These are phyloP conservation scores for Coleophora flavipennella DNA, from an alignment of 2,888 invertebrate genomes.

Conservation along the genomic window DNA sequence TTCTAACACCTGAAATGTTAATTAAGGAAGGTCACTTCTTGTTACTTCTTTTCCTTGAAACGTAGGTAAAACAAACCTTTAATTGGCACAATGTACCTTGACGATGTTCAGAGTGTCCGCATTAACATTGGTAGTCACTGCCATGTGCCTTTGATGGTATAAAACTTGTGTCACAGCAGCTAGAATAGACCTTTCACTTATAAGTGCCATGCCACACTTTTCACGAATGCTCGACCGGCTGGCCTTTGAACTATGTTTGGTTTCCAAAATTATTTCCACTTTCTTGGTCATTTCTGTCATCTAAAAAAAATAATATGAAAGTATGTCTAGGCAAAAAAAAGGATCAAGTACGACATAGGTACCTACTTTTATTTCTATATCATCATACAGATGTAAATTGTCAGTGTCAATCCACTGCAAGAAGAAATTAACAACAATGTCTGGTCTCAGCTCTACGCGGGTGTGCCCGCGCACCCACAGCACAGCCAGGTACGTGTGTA, in stretches of 20 bases:
- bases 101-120: conserved; percentile 34
- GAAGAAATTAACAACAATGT: conserved; percentile 40
- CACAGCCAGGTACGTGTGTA: conserved; percentile 35
- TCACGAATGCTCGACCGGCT: conserved; percentile 6
- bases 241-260: conserved; percentile 2
- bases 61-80: too few species aligned
- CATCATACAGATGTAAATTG: conserved; percentile 30
- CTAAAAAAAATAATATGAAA: conserved; percentile 21
- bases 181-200: conserved; percentile 23
- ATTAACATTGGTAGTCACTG: conserved; percentile 22
- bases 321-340: too few species aligned
- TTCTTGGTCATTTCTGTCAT: conserved; percentile 21
- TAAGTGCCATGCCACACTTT: conserved; percentile 11
- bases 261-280: conserved; percentile 19
- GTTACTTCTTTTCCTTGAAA: not conserved
- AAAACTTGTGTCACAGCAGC: conserved; percentile 34
- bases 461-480: conserved; percentile 30
- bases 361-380: conserved; percentile 27
- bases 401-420: conserved; percentile 46
- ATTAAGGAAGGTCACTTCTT: not conserved
- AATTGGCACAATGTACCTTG: conserved; percentile 28
- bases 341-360: too few species aligned
- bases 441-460: conserved; percentile 27
- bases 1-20: conserved; percentile 31
- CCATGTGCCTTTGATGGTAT: conserved; percentile 27